A percentile compares a stretch with the other conserved stretches of the same genome.
These are phyloP conservation scores for Montipora sp. DNA, from an alignment of 64 coral and sea anemone genomes.

Conservation along the genomic window DNA sequence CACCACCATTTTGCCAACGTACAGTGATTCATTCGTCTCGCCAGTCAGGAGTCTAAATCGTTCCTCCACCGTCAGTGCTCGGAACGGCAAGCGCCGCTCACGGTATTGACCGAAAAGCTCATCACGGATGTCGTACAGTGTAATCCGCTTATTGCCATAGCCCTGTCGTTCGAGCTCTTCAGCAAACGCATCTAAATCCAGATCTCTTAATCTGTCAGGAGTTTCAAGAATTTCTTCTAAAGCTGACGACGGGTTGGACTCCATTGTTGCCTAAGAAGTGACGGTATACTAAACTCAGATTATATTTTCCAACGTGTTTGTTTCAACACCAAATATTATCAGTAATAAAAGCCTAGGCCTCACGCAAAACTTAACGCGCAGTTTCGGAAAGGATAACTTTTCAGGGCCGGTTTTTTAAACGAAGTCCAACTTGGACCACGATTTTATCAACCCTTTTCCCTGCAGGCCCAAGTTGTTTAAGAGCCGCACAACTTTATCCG, in stretches of 20 bases:
- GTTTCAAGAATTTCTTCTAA: conserved; percentile 94
- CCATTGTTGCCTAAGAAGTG: conserved; percentile 67
- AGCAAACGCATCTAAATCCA: conserved; percentile 96
- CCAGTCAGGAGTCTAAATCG: conserved; percentile 88
- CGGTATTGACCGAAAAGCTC: conserved; percentile 93
- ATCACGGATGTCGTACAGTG: conserved; percentile 97
- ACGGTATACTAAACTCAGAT: neutral
- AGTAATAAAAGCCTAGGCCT: too few species aligned
- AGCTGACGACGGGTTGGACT: conserved; percentile 93
- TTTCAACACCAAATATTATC: too few species aligned
- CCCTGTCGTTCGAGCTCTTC: conserved; percentile 94
- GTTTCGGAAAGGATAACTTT: too few species aligned
- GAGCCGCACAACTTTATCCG: too few species aligned
- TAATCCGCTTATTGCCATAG: conserved; percentile 94
- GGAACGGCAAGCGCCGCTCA: conserved; percentile 80
- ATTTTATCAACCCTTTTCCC: too few species aligned
- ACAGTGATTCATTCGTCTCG: conserved; percentile 81
- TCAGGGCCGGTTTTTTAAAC: too few species aligned
- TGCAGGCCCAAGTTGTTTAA: too few species aligned
- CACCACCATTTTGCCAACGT: conserved; percentile 88
- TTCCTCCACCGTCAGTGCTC: conserved; percentile 85
- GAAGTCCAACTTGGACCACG: too few species aligned
- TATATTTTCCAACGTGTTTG: neutral
- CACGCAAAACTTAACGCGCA: too few species aligned
- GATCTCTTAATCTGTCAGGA: conserved; percentile 92